These are phyloP conservation scores for Drosophila infuscata DNA, from an alignment of 2,888 invertebrate genomes.

Conservation along the genomic window DNA sequence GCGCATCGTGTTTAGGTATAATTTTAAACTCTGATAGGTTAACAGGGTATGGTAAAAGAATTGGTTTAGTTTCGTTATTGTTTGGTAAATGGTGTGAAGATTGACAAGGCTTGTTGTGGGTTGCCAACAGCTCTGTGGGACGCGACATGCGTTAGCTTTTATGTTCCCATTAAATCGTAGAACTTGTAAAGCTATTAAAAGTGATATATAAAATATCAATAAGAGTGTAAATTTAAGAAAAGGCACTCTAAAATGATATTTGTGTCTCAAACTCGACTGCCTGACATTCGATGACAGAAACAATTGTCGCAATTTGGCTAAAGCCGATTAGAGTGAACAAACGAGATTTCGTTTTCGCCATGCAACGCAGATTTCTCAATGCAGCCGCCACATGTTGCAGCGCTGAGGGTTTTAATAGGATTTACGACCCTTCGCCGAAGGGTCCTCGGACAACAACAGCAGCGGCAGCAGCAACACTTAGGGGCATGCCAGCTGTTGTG, in stretches of 20 bases:
- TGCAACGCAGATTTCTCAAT: constrained; percentile 14
- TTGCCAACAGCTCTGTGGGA: constrained; percentile 12
- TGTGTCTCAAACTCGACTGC: constrained; percentile 13
- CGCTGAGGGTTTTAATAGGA: constrained; percentile 66
- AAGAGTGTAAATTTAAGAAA: background rate
- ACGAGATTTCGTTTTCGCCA: constrained; percentile 15
- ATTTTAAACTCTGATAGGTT: constrained; percentile 50
- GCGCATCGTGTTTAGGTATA: constrained; percentile 35
- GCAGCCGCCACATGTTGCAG: constrained; percentile 66
- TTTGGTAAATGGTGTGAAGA: constrained; percentile 59
- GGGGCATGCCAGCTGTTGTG: constrained; percentile 65
- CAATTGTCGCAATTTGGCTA: constrained; percentile 58
- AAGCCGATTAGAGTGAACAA: constrained; percentile 63
- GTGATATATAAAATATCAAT: background rate
- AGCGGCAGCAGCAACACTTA: constrained; percentile 30
- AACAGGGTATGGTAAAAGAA: constrained; percentile 28
- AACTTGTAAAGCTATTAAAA: constrained; percentile 5
- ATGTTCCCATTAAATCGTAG: constrained; percentile 23
- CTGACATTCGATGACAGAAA: constrained; percentile 62
- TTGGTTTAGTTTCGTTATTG: constrained; percentile 8
- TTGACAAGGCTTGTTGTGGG: constrained; percentile 22
- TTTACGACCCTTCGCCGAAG: constrained; percentile 66
- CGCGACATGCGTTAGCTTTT: constrained; percentile 42
- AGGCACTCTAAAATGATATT: background rate
- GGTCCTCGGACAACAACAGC: constrained; percentile 1